A percentile compares a stretch with the other conserved stretches of the same genome.
Conservation (phyloP, 2,888 invertebrate genomes). For the Chirona hameri region DNA sequence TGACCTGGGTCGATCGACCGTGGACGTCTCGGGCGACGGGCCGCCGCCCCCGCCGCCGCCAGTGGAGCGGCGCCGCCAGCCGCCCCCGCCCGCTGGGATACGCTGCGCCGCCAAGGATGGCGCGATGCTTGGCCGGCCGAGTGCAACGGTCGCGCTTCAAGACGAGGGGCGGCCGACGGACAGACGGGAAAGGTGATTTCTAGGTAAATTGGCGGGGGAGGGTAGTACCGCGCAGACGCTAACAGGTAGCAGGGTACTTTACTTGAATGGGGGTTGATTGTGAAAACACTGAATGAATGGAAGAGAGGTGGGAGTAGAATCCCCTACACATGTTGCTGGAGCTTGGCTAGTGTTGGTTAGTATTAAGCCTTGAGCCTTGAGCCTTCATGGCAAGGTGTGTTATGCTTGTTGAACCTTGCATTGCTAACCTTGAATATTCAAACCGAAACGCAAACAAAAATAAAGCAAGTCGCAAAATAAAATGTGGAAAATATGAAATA, state of each 20-base stretch:
- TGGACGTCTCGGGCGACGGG: neutral
- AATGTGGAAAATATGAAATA: too few species aligned
- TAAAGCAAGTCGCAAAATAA: too few species aligned
- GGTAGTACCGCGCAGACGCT: neutral
- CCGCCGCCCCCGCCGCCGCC: too few species aligned
- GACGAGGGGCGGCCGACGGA: constrained; percentile 1
- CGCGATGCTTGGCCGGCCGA: neutral
- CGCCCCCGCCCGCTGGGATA: neutral
- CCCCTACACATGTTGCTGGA: neutral
- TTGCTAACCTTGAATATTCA: too few species aligned
- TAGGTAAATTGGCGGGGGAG: neutral
- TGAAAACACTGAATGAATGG: neutral
- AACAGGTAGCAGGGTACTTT: constrained; percentile 7
- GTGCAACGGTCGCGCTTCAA: constrained; percentile 1
- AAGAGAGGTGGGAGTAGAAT: neutral
- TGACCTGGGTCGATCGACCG: neutral
- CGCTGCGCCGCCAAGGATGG: neutral
- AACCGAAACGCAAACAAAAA: too few species aligned
- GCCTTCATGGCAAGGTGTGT: too few species aligned
- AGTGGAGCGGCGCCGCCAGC: neutral
- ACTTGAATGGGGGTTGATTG: neutral
- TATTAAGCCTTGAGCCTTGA: too few species aligned
- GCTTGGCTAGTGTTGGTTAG: too few species aligned
- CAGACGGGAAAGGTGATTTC: neutral
- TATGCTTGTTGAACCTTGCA: too few species aligned